Conservation (phyloP, 2,888 invertebrate species). For the Apeira syringaria region DNA sequence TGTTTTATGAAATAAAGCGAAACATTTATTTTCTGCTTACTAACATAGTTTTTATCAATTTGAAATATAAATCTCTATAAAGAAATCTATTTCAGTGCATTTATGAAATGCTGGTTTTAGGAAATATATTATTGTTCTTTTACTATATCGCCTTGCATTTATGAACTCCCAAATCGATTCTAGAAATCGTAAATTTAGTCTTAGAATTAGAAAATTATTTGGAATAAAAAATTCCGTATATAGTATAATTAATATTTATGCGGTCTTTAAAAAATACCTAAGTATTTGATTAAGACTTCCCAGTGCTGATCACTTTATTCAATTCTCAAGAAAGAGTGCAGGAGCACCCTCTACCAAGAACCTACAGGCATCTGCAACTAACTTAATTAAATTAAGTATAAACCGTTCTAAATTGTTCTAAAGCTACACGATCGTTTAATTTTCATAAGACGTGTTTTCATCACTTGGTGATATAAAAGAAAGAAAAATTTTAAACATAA, state of each 20-base stretch:
- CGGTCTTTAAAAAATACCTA: not conserved
- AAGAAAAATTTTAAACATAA: conserved; percentile 43
- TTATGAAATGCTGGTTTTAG: conserved; percentile 5
- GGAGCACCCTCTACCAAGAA: conserved; percentile 11
- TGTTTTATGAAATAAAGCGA: conserved; percentile 3
- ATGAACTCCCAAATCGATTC: too few relatives aligned
- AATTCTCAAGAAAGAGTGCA: not conserved
- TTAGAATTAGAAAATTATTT: too few relatives aligned
- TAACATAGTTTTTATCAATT: conserved; percentile 4
- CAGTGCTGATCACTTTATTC: conserved; percentile 22
- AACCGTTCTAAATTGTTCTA: conserved; percentile 56
- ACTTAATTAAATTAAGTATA: conserved; percentile 75
- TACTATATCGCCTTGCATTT: too few relatives aligned
- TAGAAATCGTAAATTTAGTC: too few relatives aligned
- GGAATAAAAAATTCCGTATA: too few relatives aligned
- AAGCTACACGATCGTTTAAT: conserved; percentile 39
- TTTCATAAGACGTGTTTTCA: conserved; percentile 40
- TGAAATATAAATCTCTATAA: not conserved
- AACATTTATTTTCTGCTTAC: conserved; percentile 8
- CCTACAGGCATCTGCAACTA: conserved; percentile 25
- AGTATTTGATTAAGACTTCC: conserved; percentile 1
- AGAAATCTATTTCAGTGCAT: conserved; percentile 3
- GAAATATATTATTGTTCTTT: not conserved
- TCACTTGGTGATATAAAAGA: conserved; percentile 65
- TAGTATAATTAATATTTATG: too few relatives aligned